Conservation (phyloP, 2,113 vertebrate genomes). For the Leptobrachium ailaonicum region DNA sequence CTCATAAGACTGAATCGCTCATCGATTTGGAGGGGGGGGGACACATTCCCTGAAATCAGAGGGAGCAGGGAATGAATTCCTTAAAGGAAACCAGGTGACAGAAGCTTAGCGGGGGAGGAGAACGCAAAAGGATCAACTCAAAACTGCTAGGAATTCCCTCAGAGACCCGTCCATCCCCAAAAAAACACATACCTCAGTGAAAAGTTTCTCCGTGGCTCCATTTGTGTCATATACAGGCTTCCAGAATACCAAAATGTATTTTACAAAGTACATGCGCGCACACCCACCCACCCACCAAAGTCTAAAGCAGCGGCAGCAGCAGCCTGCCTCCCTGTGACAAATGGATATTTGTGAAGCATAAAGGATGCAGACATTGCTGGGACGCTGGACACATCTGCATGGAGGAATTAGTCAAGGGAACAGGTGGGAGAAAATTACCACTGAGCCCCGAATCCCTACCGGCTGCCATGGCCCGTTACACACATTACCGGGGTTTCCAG, state of each 20-base stretch:
- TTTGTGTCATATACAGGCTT: too few relatives aligned
- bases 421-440: neutral
- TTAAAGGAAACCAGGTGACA: neutral
- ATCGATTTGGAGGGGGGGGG: too few relatives aligned
- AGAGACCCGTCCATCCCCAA: neutral
- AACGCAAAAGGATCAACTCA: neutral
- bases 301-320: too few relatives aligned
- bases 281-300: too few relatives aligned
- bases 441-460: neutral
- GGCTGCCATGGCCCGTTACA: too few relatives aligned
- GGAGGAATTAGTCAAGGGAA: slow-evolving; percentile 1
- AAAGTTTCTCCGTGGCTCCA: too few relatives aligned
- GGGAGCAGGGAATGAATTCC: neutral
- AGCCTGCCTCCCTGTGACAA: neutral
- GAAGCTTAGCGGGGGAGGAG: neutral
- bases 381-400: neutral
- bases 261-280: too few relatives aligned
- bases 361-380: neutral
- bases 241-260: too few relatives aligned
- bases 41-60: neutral
- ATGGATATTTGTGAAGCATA: neutral
- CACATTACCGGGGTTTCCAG: too few relatives aligned
- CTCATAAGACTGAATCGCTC: too few relatives aligned
- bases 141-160: slow-evolving; percentile 7
- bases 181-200: slow-evolving; percentile 26